A percentile compares a stretch with the other conserved stretches of the same genome.
phyloP scores from a whole-genome alignment of 2,797 vertebrate genomes.

The Sciurus vulgaris region DNA sequence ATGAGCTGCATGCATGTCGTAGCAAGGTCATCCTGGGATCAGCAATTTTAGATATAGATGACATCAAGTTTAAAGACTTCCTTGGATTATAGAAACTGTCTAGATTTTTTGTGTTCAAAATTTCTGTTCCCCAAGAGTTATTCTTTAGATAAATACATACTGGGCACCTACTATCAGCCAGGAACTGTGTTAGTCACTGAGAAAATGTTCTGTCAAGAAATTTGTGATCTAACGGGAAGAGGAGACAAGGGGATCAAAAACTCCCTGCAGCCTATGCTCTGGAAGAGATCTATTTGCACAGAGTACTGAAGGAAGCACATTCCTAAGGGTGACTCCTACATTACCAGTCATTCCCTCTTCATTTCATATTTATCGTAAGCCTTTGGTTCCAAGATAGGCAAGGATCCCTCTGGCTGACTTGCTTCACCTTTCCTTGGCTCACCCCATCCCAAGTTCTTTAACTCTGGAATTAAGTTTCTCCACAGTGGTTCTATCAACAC shows the following conservation, averaged over 20 bases:
- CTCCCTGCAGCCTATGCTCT: background rate
- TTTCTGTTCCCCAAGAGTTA: background rate
- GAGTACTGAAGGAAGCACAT: background rate
- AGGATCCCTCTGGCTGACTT: background rate
- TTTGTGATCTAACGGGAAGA: background rate
- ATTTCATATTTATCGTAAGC: background rate
- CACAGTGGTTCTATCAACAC: slow-evolving; percentile 51
- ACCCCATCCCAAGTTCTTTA: background rate
- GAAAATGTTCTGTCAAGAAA: slow-evolving; percentile 20
- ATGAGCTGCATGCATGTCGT: background rate
- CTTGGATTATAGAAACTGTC: background rate
- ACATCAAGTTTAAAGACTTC: slow-evolving; percentile 8
- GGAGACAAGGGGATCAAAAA: background rate
- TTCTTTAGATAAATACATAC: background rate
- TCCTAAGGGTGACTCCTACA: background rate
- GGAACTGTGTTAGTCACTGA: slow-evolving; percentile 15
- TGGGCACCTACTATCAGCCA: background rate
- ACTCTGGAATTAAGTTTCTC: background rate
- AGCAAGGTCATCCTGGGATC: background rate
- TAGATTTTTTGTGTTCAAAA: background rate
- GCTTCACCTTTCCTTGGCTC: background rate
- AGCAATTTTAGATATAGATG: background rate
- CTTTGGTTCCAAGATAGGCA: background rate
- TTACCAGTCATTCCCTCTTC: background rate
- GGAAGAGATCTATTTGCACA: background rate